Conservation (phyloP, 2,797 vertebrate species). For the Mycteria americana region DNA sequence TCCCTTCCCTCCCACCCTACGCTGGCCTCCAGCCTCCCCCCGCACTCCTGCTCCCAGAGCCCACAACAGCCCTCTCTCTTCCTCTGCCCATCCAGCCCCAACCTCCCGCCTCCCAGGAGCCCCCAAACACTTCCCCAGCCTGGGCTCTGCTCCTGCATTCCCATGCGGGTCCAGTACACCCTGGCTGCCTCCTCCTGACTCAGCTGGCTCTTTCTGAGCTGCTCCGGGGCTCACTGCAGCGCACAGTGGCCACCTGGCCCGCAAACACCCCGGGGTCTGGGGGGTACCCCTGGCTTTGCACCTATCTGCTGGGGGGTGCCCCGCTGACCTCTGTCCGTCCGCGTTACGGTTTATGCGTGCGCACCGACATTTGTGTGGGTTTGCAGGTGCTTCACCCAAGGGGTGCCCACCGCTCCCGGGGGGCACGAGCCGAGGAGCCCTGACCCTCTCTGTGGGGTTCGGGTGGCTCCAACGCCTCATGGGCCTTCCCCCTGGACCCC, state of each 20-base stretch:
- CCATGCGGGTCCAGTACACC: rapidly evolving
- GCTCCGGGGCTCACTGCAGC: rapidly evolving
- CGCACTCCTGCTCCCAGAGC: background rate
- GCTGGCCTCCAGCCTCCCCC: background rate
- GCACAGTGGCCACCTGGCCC: background rate
- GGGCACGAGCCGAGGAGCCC: rapidly evolving
- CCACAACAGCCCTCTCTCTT: background rate
- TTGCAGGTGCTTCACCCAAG: background rate
- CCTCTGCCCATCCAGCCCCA: background rate
- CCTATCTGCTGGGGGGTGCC: background rate
- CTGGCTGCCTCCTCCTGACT: background rate
- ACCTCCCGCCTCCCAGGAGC: background rate
- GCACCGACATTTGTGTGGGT: rapidly evolving
- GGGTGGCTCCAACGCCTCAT: rapidly evolving
- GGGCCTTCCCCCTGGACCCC: background rate
- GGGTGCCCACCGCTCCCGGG: rapidly evolving
- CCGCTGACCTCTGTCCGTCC: rapidly evolving
- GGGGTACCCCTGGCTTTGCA: background rate
- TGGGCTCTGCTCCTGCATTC: background rate
- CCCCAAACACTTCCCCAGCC: background rate
- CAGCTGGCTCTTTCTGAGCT: background rate
- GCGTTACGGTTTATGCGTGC: rapidly evolving
- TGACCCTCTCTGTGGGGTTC: background rate
- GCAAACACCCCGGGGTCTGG: rapidly evolving
- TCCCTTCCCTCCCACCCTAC: background rate